Evolutionary conservation across 2,113 vertebrate species (phyloP).

Genomic region (Hippocampus comes): DNA sequence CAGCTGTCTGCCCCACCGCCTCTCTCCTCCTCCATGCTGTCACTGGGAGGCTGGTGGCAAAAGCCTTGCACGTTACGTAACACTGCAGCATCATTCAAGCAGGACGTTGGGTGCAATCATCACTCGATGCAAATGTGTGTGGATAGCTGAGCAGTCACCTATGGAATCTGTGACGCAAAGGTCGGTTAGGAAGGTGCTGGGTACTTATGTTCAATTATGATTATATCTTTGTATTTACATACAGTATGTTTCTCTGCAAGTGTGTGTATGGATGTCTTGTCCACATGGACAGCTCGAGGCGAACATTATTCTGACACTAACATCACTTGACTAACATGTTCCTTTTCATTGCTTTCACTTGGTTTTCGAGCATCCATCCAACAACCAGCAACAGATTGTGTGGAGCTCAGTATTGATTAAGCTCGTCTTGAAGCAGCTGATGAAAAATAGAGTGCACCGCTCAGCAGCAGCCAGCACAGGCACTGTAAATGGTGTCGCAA

Average conservation of each 20-base stretch:
- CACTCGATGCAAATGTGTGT: slow-evolving; percentile 17
- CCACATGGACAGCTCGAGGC: too few species aligned
- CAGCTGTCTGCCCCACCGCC: slow-evolving; percentile 10
- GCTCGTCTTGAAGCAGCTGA: too few species aligned
- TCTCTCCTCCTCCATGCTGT: slow-evolving; percentile 43
- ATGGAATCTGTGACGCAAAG: background rate
- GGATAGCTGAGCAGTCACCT: background rate
- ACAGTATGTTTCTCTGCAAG: background rate
- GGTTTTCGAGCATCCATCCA: background rate
- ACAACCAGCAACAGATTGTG: too few species aligned
- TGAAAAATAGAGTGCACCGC: too few species aligned
- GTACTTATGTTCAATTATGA: background rate
- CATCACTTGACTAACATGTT: background rate
- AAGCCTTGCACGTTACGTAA: slow-evolving; percentile 64
- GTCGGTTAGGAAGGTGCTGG: background rate
- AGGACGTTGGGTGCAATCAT: slow-evolving; percentile 47
- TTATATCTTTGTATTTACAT: too few species aligned
- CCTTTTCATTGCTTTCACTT: background rate
- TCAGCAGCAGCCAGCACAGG: too few species aligned
- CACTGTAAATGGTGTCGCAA: too few species aligned
- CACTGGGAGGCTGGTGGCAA: slow-evolving; percentile 59
- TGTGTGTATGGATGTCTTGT: background rate
- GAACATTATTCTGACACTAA: background rate
- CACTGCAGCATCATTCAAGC: slow-evolving; percentile 59
- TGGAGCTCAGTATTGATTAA: too few species aligned